Percentiles rank a stretch among this genome's conserved stretches.
These are phyloP conservation scores for Drymonia ruficornis DNA, from an alignment of 2,888 invertebrate species.

Conservation along the genomic window DNA sequence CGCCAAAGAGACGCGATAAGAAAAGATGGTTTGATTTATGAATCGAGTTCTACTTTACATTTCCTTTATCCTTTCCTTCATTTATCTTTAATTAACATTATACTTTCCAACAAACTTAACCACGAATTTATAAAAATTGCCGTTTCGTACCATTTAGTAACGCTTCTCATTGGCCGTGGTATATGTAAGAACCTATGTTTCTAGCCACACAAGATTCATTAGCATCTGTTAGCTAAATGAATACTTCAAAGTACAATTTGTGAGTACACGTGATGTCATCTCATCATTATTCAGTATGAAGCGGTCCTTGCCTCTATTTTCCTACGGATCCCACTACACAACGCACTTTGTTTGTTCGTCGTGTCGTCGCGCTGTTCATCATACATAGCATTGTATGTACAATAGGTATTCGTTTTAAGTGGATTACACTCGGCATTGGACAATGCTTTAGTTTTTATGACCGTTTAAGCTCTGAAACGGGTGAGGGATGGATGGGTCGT, in stretches of 20 bases:
- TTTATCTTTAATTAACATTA: too few relatives aligned
- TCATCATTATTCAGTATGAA: slow-evolving; percentile 51
- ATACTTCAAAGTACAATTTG: slow-evolving; percentile 42
- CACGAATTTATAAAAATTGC: too few relatives aligned
- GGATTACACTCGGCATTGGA: slow-evolving; percentile 64
- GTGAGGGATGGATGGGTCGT: slow-evolving; percentile 58
- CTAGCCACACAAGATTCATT: slow-evolving; percentile 29
- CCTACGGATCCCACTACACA: slow-evolving; percentile 31
- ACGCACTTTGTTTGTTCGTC: slow-evolving; percentile 43
- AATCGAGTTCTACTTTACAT: too few relatives aligned
- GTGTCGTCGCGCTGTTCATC: slow-evolving; percentile 50
- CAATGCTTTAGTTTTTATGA: slow-evolving; percentile 67
- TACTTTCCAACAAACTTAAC: too few relatives aligned
- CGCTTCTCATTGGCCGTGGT: too few relatives aligned
- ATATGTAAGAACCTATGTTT: slow-evolving; percentile 4
- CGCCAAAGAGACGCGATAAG: too few relatives aligned
- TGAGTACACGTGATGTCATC: slow-evolving; percentile 35
- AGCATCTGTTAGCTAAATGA: slow-evolving; percentile 41
- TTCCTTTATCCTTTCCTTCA: too few relatives aligned
- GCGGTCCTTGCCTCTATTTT: slow-evolving; percentile 44
- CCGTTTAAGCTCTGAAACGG: slow-evolving; percentile 51
- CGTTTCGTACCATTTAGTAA: too few relatives aligned
- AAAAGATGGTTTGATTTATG: too few relatives aligned
- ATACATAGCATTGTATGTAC: slow-evolving; percentile 50
- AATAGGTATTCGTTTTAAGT: slow-evolving; percentile 57